Conservation (phyloP, 2,113 vertebrate genomes). For the Podiceps cristatus region DNA sequence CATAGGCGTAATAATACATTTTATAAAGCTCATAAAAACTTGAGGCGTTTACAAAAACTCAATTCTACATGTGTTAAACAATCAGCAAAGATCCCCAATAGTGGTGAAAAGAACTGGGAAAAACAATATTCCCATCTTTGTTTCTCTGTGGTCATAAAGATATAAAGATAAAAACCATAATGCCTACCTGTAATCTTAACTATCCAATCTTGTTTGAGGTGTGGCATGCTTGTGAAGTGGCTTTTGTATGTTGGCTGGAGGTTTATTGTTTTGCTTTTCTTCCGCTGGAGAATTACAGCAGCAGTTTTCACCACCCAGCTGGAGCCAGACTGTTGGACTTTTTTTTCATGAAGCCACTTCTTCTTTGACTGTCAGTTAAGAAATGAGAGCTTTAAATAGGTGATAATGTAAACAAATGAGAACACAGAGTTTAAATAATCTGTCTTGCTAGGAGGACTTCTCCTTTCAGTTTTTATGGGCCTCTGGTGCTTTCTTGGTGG, state of each 20-base stretch:
- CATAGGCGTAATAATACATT: not conserved
- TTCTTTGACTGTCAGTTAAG: not conserved
- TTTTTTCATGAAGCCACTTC: not conserved
- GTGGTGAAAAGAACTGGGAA: not conserved
- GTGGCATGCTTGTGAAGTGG: constrained; percentile 37
- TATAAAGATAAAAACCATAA: constrained; percentile 22
- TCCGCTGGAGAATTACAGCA: not conserved
- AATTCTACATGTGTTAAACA: not conserved
- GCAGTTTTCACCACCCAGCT: not conserved
- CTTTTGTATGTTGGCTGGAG: constrained; percentile 7
- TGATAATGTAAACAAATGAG: not conserved
- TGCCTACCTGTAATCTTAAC: constrained; percentile 35
- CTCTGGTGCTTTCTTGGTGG: not conserved
- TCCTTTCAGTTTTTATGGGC: not conserved
- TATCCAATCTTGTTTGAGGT: constrained; percentile 16
- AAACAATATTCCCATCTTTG: not conserved
- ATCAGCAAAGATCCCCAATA: not conserved
- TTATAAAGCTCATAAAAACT: not conserved
- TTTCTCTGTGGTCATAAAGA: constrained; percentile 28
- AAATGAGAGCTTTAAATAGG: constrained; percentile 4
- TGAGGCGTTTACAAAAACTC: not conserved
- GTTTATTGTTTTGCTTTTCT: not conserved
- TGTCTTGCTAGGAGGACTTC: not conserved
- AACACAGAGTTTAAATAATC: not conserved
- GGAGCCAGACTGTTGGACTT: not conserved